Evolutionary conservation across 2,888 invertebrate genomes (phyloP).

Genomic region (Ptilodon capucinus): DNA sequence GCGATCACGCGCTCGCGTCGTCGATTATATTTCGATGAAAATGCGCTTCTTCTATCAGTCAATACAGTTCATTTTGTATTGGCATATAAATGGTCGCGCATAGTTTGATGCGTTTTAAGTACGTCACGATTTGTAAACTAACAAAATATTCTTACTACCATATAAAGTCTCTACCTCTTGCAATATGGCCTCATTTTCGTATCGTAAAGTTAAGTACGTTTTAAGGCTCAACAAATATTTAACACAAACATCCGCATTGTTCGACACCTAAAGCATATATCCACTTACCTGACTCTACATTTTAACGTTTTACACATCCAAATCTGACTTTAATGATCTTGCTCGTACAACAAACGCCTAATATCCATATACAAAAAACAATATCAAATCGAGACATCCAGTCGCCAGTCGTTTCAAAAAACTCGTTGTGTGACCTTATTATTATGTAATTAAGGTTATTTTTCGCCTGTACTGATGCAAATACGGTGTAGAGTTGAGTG

Average conservation of each 20-base stretch:
- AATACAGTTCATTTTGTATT: too few relatives aligned
- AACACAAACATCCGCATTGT: conserved; percentile 23
- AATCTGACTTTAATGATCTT: conserved; percentile 54
- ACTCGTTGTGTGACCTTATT: conserved; percentile 36
- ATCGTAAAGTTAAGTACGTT: too few relatives aligned
- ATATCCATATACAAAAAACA: conserved; percentile 59
- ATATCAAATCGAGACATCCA: conserved; percentile 72
- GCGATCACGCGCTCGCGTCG: too few relatives aligned
- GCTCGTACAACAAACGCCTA: conserved; percentile 53
- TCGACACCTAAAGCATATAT: conserved; percentile 35
- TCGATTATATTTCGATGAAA: too few relatives aligned
- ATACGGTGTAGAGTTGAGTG: conserved; percentile 39
- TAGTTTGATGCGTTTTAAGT: too few relatives aligned
- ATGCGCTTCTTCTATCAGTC: too few relatives aligned
- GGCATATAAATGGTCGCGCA: too few relatives aligned
- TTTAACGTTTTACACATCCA: conserved; percentile 47
- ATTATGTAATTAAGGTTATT: conserved; percentile 35
- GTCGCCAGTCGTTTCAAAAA: conserved; percentile 55
- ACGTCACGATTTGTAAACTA: too few relatives aligned
- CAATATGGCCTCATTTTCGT: too few relatives aligned
- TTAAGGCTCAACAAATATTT: conserved; percentile 19
- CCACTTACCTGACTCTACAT: conserved; percentile 40
- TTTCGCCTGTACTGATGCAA: conserved; percentile 40
- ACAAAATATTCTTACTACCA: too few relatives aligned
- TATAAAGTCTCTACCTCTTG: too few relatives aligned